Conservation (phyloP, 2,797 vertebrate species). For the Sarcophilus harrisii region DNA sequence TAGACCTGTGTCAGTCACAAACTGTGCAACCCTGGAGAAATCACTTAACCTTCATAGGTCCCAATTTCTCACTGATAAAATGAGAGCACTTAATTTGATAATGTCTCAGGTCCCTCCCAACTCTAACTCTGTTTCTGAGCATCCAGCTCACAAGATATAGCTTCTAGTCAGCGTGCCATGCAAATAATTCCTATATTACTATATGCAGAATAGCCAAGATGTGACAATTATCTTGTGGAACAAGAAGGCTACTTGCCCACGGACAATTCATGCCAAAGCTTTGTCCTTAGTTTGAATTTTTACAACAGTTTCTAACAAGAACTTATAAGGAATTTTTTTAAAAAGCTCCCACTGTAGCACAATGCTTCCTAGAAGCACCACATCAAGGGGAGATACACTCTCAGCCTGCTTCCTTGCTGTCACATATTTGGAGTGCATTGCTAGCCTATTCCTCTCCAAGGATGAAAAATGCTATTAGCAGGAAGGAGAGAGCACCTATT, state of each 20-base stretch:
- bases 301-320: not conserved
- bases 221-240: not conserved
- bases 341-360: not conserved
- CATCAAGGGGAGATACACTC: not conserved
- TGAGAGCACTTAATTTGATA: not conserved
- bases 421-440: not conserved
- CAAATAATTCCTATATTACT: not conserved
- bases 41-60: not conserved
- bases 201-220: not conserved
- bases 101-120: not conserved
- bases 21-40: not conserved
- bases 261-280: not conserved
- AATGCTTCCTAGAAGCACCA: not conserved
- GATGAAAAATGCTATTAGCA: not conserved
- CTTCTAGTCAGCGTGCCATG: not conserved
- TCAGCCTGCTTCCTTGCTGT: not conserved
- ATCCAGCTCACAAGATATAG: not conserved
- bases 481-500: not conserved
- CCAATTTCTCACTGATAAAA: not conserved
- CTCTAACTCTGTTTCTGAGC: not conserved
- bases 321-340: not conserved
- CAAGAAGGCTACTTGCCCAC: not conserved
- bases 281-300: not conserved
- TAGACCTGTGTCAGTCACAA: not conserved
- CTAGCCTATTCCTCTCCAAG: not conserved